Conservation (phyloP, 1,140 invertebrate genomes). For the Diabrotica virgifera region DNA sequence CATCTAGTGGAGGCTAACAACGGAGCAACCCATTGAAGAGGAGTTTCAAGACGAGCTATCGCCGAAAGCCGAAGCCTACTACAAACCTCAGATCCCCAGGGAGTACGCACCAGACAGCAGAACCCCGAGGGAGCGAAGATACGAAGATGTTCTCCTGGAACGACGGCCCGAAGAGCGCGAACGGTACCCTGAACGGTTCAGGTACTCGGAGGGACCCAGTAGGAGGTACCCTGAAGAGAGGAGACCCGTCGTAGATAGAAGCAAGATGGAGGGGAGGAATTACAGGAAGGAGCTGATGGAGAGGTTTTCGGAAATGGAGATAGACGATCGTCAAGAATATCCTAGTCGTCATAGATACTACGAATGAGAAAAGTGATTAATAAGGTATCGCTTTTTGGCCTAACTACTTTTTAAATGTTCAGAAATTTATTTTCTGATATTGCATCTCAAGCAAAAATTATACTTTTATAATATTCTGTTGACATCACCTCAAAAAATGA, state of each 20-base stretch:
- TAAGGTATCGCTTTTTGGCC: background rate
- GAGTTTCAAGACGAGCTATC: constrained; percentile 45
- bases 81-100: constrained; percentile 45
- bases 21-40: constrained; percentile 50
- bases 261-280: constrained; percentile 43
- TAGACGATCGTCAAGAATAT: constrained; percentile 44
- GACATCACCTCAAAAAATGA: too few species aligned
- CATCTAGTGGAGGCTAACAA: constrained; percentile 52
- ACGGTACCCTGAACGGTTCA: constrained; percentile 27
- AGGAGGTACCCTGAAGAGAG: constrained; percentile 30
- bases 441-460: constrained; percentile 10
- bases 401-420: background rate
- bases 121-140: constrained; percentile 26
- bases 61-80: constrained; percentile 39
- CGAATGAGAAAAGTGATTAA: constrained; percentile 31
- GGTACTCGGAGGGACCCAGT: constrained; percentile 26
- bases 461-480: too few species aligned
- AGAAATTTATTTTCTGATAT: background rate
- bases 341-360: constrained; percentile 44
- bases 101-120: constrained; percentile 42
- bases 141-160: constrained; percentile 28
- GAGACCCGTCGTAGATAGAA: constrained; percentile 27
- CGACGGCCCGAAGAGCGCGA: constrained; percentile 28
- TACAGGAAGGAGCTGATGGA: constrained; percentile 46
- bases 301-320: constrained; percentile 46